A percentile compares a stretch with the other conserved stretches of the same genome.
Evolutionary conservation across 1,140 invertebrate species (phyloP).

Genomic region (Brachionus manjavacas): DNA sequence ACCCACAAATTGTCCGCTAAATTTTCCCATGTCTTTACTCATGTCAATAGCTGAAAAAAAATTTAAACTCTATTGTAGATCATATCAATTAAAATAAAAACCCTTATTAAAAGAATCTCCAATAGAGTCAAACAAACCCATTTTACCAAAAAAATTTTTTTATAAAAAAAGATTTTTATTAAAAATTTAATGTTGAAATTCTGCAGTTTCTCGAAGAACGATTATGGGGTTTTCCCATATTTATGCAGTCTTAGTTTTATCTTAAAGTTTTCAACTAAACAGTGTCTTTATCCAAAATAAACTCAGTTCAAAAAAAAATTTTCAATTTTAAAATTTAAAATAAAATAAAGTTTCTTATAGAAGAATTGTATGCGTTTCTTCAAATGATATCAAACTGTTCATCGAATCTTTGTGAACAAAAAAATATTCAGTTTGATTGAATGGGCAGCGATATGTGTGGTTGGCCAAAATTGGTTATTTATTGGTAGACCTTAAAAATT

Average conservation of each 20-base stretch:
- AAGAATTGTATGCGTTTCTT: not conserved
- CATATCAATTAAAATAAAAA: not conserved
- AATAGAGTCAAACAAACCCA: not conserved
- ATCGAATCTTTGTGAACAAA: not conserved
- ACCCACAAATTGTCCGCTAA: not conserved
- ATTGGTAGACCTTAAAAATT: not conserved
- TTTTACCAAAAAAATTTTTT: not conserved
- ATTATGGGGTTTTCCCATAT: not conserved
- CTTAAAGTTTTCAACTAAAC: not conserved
- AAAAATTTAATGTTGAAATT: not conserved
- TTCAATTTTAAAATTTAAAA: not conserved
- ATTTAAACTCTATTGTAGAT: not conserved
- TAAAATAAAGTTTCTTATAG: not conserved
- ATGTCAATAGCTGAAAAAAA: not conserved
- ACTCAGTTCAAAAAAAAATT: not conserved
- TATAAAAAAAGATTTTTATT: no score
- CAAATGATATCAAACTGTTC: not conserved
- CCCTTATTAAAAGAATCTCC: not conserved
- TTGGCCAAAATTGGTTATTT: not conserved
- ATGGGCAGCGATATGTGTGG: not conserved
- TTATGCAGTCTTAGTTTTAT: not conserved
- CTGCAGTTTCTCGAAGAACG: not conserved
- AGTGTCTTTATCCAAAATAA: not conserved
- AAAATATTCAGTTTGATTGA: not conserved
- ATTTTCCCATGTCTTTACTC: not conserved